Evolutionary conservation across 2,888 invertebrate species (phyloP).

Genomic region (Calliopum simillimum): DNA sequence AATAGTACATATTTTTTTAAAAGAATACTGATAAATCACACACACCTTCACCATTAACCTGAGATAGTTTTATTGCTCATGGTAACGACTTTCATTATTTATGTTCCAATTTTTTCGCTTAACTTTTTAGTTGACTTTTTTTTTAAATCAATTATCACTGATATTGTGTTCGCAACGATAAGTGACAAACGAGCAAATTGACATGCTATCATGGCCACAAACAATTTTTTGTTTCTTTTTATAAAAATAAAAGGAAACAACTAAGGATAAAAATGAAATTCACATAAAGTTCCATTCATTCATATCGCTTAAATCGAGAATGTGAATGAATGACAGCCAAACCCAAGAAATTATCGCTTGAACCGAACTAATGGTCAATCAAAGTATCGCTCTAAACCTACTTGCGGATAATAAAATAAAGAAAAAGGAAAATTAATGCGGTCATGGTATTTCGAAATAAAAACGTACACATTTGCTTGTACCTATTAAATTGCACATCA

Average conservation of each 20-base stretch:
- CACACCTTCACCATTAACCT: no score
- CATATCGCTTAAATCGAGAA: no score
- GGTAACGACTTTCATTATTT: not conserved
- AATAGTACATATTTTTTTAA: no score
- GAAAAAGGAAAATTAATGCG: no score
- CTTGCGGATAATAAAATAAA: no score
- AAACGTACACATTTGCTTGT: no score
- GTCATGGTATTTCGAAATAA: no score
- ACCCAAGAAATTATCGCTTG: not conserved
- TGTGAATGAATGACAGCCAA: not conserved
- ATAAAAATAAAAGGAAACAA: not conserved
- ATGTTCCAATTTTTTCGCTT: not conserved
- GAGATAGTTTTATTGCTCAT: no score
- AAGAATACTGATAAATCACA: no score
- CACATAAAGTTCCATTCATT: no score
- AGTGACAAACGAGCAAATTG: constrained; percentile 3
- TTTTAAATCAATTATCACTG: not conserved
- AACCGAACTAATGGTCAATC: not conserved
- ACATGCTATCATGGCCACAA: not conserved
- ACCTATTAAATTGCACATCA: no score
- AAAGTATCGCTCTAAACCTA: not conserved
- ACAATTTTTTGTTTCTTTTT: not conserved
- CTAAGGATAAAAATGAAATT: not conserved
- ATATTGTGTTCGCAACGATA: constrained; percentile 4
- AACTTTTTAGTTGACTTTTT: not conserved